Percentiles rank a stretch among this genome's conserved stretches.
phyloP scores from a whole-genome alignment of 2,797 vertebrate species.

The Pantherophis alleghaniensis region DNA sequence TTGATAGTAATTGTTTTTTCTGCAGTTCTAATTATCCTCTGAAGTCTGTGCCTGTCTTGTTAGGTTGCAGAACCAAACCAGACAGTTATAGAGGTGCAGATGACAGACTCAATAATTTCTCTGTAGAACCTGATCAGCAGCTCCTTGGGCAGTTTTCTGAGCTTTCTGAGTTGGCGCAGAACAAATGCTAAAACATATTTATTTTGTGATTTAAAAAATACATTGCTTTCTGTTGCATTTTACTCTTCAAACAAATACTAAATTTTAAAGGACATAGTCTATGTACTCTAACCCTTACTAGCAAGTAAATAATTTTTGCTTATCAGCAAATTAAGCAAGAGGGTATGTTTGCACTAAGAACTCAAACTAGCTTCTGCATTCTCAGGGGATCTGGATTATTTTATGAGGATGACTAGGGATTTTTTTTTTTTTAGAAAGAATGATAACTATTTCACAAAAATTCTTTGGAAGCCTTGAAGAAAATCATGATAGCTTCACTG shows the following conservation, averaged over 20 bases:
- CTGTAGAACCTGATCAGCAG: too few relatives aligned
- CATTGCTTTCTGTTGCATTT: neutral
- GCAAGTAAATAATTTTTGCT: neutral
- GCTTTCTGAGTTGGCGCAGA: too few relatives aligned
- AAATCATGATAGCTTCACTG: neutral
- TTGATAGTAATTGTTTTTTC: too few relatives aligned
- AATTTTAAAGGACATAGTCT: neutral
- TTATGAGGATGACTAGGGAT: neutral
- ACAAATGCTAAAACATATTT: neutral
- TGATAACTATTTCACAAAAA: neutral
- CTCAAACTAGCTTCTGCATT: neutral
- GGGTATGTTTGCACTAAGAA: neutral
- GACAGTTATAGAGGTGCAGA: too few relatives aligned
- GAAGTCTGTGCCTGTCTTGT: too few relatives aligned
- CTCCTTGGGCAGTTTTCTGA: too few relatives aligned
- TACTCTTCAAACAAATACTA: neutral
- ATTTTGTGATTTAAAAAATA: neutral
- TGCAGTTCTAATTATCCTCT: too few relatives aligned
- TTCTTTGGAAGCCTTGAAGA: neutral
- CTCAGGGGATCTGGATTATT: neutral
- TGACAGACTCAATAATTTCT: too few relatives aligned
- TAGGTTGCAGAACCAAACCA: too few relatives aligned
- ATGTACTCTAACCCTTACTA: neutral
- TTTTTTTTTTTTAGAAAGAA: neutral
- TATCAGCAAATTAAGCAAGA: neutral